phyloP scores from a whole-genome alignment of 2,797 vertebrate species.

The Epinephelus malabaricus region DNA sequence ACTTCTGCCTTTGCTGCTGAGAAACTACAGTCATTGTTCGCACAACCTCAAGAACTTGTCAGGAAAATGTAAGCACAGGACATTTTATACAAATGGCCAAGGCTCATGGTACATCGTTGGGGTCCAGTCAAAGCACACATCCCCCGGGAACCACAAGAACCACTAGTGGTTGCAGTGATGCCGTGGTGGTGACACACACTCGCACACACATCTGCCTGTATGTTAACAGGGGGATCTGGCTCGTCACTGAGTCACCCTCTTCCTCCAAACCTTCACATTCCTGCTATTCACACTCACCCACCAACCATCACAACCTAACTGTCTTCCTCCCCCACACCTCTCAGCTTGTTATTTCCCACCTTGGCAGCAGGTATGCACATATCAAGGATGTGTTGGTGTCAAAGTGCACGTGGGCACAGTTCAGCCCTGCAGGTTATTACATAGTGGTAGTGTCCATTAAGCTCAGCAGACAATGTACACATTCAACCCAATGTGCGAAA shows the following conservation, averaged over 20 bases:
- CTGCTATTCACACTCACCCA: conserved; percentile 37
- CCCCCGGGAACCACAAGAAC: background rate
- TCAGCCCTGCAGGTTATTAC: conserved; percentile 38
- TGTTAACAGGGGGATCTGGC: conserved; percentile 36
- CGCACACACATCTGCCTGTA: background rate
- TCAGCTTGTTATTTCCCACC: conserved; percentile 34
- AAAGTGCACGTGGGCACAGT: conserved; percentile 18
- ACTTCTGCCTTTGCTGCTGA: background rate
- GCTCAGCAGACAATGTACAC: background rate
- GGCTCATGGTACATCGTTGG: background rate
- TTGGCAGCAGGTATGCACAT: conserved; percentile 40
- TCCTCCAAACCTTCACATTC: conserved; percentile 32
- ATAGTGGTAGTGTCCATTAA: background rate
- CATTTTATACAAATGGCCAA: background rate
- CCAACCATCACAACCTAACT: conserved; percentile 31
- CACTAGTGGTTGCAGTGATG: background rate
- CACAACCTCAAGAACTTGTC: background rate
- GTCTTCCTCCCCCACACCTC: conserved; percentile 39
- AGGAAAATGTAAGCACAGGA: background rate
- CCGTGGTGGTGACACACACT: background rate
- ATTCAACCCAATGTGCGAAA: background rate
- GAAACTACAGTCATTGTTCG: background rate
- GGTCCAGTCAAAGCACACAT: background rate
- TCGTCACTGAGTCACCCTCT: conserved; percentile 43
- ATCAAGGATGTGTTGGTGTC: conserved; percentile 19